phyloP scores from a whole-genome alignment of 2,113 vertebrate genomes.

The Onychostoma macrolepis region DNA sequence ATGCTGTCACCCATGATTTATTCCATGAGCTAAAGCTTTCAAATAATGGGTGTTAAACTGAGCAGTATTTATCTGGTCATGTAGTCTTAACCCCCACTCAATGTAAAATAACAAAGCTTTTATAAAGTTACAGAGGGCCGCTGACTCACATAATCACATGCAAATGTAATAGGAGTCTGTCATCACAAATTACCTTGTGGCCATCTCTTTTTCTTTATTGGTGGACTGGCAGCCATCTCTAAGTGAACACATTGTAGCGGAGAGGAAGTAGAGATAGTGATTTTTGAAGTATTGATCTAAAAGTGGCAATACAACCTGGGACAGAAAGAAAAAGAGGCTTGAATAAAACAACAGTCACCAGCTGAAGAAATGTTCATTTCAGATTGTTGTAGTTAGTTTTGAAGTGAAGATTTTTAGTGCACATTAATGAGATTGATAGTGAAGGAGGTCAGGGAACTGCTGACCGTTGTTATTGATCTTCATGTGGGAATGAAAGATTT shows the following conservation, averaged over 20 bases:
- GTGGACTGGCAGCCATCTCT: conserved; percentile 83
- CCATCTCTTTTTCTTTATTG: conserved; percentile 96
- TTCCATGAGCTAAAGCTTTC: not conserved
- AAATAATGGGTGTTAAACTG: not conserved
- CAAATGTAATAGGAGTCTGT: not conserved
- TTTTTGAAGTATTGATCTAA: conserved; percentile 93
- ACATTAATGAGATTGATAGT: conserved; percentile 4
- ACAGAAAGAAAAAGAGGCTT: not conserved
- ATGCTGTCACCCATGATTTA: not conserved
- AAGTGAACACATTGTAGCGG: conserved; percentile 79
- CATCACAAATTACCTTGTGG: conserved; percentile 81
- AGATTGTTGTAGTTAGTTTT: not conserved
- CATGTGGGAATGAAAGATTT: not conserved
- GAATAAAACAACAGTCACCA: not conserved
- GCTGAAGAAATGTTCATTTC: not conserved
- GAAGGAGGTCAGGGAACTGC: conserved; percentile 35
- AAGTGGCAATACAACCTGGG: conserved; percentile 90
- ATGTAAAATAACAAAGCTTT: not conserved
- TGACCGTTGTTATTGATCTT: conserved; percentile 22
- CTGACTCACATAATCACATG: not conserved
- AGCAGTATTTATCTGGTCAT: not conserved
- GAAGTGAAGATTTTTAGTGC: not conserved
- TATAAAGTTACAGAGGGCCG: not conserved
- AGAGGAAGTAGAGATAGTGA: conserved; percentile 88
- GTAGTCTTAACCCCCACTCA: not conserved